phyloP scores from a whole-genome alignment of 2,113 vertebrate genomes.

The Pachycephala philippinensis region DNA sequence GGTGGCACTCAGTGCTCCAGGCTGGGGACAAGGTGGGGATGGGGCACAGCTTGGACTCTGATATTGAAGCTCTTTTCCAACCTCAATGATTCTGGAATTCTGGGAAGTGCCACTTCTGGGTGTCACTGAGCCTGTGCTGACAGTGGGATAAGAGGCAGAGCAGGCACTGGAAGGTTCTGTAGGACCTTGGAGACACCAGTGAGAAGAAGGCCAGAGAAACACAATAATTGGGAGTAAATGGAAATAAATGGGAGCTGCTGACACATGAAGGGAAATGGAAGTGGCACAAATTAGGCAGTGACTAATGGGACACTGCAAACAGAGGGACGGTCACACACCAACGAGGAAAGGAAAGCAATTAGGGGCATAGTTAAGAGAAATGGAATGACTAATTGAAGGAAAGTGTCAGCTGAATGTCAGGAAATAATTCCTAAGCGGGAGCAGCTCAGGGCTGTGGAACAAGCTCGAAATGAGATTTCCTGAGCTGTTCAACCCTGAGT shows the following conservation, averaged over 20 bases:
- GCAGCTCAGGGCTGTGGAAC: background rate
- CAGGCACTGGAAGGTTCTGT: background rate
- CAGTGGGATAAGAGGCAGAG: background rate
- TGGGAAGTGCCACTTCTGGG: background rate
- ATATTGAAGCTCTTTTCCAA: fast-evolving
- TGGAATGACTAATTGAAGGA: slow-evolving; percentile 25
- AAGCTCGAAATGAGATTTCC: background rate
- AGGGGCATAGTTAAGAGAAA: background rate
- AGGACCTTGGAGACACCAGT: background rate
- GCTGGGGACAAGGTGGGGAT: background rate
- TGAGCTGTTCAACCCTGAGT: background rate
- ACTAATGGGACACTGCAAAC: background rate
- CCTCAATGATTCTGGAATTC: background rate
- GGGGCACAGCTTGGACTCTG: fast-evolving
- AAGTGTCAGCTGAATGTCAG: slow-evolving; percentile 33
- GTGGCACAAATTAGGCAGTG: background rate
- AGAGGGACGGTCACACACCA: background rate
- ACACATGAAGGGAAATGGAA: background rate
- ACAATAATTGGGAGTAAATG: background rate
- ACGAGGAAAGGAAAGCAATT: slow-evolving; percentile 21
- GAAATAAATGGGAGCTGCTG: background rate
- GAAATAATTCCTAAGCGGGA: slow-evolving; percentile 23
- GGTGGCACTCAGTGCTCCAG: background rate
- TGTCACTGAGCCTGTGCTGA: background rate
- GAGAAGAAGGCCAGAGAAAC: background rate